Base-by-base conservation (phyloP, 2,113 vertebrate species). In the Megaceryle torquata region DNA sequence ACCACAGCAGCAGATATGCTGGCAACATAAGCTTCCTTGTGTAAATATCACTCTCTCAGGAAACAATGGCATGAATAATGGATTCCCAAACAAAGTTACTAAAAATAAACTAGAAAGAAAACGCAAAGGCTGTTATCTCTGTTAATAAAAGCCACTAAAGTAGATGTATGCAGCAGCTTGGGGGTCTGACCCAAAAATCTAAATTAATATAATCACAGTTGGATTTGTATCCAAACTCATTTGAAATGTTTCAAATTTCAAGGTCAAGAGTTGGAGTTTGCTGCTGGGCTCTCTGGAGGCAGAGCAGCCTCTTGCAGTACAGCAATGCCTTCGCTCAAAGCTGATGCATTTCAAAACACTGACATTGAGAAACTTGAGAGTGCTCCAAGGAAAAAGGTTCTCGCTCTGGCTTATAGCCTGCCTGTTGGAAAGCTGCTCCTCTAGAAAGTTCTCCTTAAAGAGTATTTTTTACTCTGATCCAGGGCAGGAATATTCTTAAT, bases 21-120 rank as follows among this genome's bases (percentile, higher is more conserved):
- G 70, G 57, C 57, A 90, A 69, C 5, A 8, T 53, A 91, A 93
- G 37, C 71, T 90, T 89, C 82, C 76, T 90, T 61, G 28, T 33
- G 54, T 81, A 96, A 91, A 86, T 63, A 91, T 11, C 82, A 69
- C 2, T 70, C 76, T 59, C 51, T 86, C 59, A 41, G 59, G 59
- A 90, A 97, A 88, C 68, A 94, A 91, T 44, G 18, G 85, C 39
- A 91, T 79, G 91, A 93, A 80, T 65, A 91, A 79, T 41, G 28
- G n/a, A 86, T 88, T 88, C 37, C 60, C 43, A 82, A 93, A 91
- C 54, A 88, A 67, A 3, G 16, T 57, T 70, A 61, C 44, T 50
- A 82, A 94, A 87, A 87, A 79, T 82, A 64, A 61, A 79, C 50
- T 31, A 0, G 70, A 46, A 56, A 51, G 22, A 63, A 75, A 79